These are phyloP conservation scores for Tetramorium parvispinum DNA, from an alignment of 1,140 invertebrate species.

Conservation along the genomic window DNA sequence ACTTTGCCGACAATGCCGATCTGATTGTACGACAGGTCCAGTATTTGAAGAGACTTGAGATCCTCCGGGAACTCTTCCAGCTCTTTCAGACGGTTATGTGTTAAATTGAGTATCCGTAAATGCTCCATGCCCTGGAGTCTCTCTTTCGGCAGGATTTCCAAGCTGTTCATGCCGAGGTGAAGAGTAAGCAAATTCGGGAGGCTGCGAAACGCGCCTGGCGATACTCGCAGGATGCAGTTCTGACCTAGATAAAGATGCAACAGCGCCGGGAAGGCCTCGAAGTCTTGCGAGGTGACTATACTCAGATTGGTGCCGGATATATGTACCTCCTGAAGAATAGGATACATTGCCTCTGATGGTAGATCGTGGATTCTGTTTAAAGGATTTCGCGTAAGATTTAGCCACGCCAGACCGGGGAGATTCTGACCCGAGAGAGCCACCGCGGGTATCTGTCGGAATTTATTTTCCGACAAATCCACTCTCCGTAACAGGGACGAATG, in stretches of 20 bases:
- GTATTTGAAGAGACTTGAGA: constrained; percentile 90
- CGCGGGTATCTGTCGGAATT: constrained; percentile 93
- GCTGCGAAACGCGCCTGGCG: constrained; percentile 93
- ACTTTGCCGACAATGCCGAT: constrained; percentile 91
- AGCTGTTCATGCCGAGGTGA: constrained; percentile 93
- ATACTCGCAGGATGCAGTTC: constrained; percentile 93
- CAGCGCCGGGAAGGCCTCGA: constrained; percentile 93
- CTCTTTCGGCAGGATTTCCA: constrained; percentile 94
- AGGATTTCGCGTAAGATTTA: constrained; percentile 94
- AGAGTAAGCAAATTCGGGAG: constrained; percentile 91
- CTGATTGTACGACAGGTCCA: constrained; percentile 94
- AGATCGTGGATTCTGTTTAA: constrained; percentile 90
- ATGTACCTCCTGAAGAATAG: constrained; percentile 92
- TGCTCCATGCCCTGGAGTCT: constrained; percentile 92
- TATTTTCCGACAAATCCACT: constrained; percentile 93
- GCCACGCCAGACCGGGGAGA: constrained; percentile 89
- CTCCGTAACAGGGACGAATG: constrained; percentile 89
- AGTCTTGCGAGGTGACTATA: constrained; percentile 94
- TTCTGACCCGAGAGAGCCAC: constrained; percentile 91
- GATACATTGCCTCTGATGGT: constrained; percentile 88
- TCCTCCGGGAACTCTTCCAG: constrained; percentile 94
- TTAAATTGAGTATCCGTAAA: constrained; percentile 92
- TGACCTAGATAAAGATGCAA: constrained; percentile 90
- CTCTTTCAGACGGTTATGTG: constrained; percentile 92
- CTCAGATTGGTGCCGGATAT: constrained; percentile 93